phyloP scores from a whole-genome alignment of 2,113 vertebrate genomes.

The Garra rufa region DNA sequence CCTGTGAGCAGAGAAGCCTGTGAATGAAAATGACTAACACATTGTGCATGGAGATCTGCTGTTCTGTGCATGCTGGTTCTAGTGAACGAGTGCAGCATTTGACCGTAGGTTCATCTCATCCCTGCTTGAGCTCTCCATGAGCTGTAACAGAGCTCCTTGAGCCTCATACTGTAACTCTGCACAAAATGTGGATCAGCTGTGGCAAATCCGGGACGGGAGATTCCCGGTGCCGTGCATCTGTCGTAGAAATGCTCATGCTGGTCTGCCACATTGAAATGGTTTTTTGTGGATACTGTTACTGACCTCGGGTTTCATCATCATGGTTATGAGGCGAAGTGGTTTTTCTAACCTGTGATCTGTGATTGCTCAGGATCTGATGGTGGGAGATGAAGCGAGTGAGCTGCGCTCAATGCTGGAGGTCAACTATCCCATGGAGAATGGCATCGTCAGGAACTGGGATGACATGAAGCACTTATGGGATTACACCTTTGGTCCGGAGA shows the following conservation, averaged over 20 bases:
- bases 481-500: conserved; percentile 88
- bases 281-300: background rate
- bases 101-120: conserved; percentile 27
- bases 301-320: background rate
- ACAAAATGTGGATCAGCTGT: background rate
- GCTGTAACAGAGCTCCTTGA: background rate
- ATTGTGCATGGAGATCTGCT: conserved; percentile 61
- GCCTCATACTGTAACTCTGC: background rate
- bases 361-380: conserved; percentile 86
- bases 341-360: conserved; percentile 36
- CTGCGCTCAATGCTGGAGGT: conserved; percentile 90
- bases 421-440: conserved; percentile 92
- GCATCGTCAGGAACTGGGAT: conserved; percentile 91
- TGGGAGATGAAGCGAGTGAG: conserved; percentile 89
- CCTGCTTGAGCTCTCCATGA: conserved; percentile 4
- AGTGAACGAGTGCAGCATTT: conserved; percentile 35
- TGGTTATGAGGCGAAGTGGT: background rate
- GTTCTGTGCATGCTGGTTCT: conserved; percentile 68
- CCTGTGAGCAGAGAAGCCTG: conserved; percentile 53
- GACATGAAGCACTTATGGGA: conserved; percentile 92
- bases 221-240: background rate
- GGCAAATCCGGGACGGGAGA: background rate
- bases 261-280: conserved; percentile 2
- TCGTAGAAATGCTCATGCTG: conserved; percentile 20
- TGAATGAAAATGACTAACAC: conserved; percentile 52